A percentile compares a stretch with the other conserved stretches of the same genome.
Conservation (phyloP, 2,797 vertebrate species). For the Heliangelus exortis region DNA sequence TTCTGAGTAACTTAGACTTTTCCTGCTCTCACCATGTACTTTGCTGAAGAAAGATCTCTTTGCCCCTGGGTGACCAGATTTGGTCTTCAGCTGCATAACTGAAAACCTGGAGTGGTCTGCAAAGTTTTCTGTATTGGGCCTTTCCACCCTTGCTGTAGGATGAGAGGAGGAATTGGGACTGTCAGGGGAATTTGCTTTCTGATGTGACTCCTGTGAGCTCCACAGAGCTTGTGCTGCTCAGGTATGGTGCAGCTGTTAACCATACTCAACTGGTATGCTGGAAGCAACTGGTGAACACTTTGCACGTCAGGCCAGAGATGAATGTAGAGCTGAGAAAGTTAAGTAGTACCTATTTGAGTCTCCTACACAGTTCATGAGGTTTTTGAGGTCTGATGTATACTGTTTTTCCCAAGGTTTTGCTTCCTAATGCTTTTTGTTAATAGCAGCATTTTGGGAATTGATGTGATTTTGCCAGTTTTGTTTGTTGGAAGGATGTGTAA, state of each 20-base stretch:
- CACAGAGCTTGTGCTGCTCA: accelerated
- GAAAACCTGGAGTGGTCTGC: not conserved
- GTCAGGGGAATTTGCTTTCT: not conserved
- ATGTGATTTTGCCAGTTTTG: not conserved
- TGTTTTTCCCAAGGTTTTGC: not conserved
- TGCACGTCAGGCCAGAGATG: not conserved
- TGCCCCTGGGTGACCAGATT: not conserved
- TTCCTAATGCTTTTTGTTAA: not conserved
- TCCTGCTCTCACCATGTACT: not conserved
- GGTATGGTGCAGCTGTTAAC: no score
- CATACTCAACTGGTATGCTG: not conserved
- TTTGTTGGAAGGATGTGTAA: not conserved
- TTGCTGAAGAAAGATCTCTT: not conserved
- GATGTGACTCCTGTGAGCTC: no score
- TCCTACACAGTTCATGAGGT: accelerated
- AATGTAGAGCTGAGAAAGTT: not conserved
- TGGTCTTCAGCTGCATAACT: not conserved
- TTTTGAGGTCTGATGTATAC: not conserved
- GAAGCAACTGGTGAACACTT: not conserved
- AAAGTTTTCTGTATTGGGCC: not conserved
- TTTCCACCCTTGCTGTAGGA: not conserved
- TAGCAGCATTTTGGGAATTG: not conserved
- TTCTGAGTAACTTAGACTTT: not conserved
- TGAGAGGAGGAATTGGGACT: not conserved
- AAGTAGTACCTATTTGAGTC: not conserved